phyloP scores from a whole-genome alignment of 2,888 invertebrate species.

The Nemotelus pantherinus region DNA sequence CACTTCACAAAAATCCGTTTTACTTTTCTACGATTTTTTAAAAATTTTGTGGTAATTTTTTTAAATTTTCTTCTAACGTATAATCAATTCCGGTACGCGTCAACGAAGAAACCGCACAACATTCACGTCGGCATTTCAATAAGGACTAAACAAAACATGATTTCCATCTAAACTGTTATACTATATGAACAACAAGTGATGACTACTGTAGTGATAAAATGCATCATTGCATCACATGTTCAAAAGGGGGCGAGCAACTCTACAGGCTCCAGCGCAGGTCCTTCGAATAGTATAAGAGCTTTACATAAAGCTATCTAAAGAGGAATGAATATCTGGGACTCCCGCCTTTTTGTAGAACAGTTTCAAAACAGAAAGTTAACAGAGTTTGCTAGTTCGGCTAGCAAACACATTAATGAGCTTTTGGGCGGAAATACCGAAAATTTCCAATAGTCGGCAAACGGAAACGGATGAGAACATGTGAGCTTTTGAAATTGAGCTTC shows the following conservation, averaged over 20 bases:
- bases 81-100: not conserved
- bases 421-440: not conserved
- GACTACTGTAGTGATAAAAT: not conserved
- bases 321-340: conserved; percentile 4
- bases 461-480: not conserved
- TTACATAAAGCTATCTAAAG: not conserved
- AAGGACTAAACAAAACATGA: conserved; percentile 40
- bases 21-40: too few species aligned
- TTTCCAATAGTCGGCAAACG: not conserved
- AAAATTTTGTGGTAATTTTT: not conserved
- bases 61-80: conserved; percentile 2
- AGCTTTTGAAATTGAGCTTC: conserved; percentile 14
- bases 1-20: too few species aligned
- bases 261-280: conserved; percentile 16
- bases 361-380: not conserved
- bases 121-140: conserved; percentile 44
- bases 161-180: conserved; percentile 43
- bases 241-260: not conserved
- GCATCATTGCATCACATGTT: conserved; percentile 35
- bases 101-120: conserved; percentile 28
- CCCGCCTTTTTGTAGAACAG: conserved; percentile 32
- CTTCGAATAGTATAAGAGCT: conserved; percentile 34
- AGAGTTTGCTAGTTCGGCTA: not conserved
- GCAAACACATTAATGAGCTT: not conserved
- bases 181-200: conserved; percentile 31